phyloP scores from a whole-genome alignment of 2,797 vertebrate genomes.

The Champsocephalus gunnari region DNA sequence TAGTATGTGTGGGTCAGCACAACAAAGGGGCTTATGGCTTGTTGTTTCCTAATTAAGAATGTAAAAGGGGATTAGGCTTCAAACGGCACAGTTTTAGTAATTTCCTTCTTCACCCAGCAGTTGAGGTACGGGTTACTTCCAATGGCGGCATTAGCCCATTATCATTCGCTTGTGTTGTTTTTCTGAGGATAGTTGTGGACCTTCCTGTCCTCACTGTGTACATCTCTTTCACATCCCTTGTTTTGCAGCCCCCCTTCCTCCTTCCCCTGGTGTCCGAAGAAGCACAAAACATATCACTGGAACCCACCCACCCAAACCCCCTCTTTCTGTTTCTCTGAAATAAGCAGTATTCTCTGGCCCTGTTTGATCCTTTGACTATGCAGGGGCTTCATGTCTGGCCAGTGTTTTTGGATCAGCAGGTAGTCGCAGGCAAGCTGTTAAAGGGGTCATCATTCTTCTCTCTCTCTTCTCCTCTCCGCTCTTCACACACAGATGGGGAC shows the following conservation, averaged over 20 bases:
- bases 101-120: conserved; percentile 59
- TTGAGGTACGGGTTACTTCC: conserved; percentile 56
- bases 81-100: conserved; percentile 71
- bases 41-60: conserved; percentile 85
- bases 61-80: conserved; percentile 83
- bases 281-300: conserved; percentile 69
- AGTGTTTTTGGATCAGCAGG: conserved; percentile 99
- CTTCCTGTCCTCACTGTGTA: conserved; percentile 58
- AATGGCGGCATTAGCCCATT: conserved; percentile 58
- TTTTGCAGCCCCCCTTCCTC: conserved; percentile 15
- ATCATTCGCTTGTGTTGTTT: conserved; percentile 57
- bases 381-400: conserved; percentile 92
- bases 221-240: conserved; percentile 33
- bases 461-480: conserved; percentile 77
- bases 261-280: conserved; percentile 64
- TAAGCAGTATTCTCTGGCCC: conserved; percentile 89
- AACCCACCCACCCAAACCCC: conserved; percentile 38
- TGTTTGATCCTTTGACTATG: conserved; percentile 94
- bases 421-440: conserved; percentile 93
- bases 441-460: conserved; percentile 93
- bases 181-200: conserved; percentile 36
- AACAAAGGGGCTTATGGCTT: conserved; percentile 77
- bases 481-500: conserved; percentile 95
- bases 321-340: conserved; percentile 86
- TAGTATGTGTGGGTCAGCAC: conserved; percentile 74